These are phyloP conservation scores for Leptinotarsa undecemlineata DNA, from an alignment of 1,140 invertebrate genomes.

Conservation along the genomic window DNA sequence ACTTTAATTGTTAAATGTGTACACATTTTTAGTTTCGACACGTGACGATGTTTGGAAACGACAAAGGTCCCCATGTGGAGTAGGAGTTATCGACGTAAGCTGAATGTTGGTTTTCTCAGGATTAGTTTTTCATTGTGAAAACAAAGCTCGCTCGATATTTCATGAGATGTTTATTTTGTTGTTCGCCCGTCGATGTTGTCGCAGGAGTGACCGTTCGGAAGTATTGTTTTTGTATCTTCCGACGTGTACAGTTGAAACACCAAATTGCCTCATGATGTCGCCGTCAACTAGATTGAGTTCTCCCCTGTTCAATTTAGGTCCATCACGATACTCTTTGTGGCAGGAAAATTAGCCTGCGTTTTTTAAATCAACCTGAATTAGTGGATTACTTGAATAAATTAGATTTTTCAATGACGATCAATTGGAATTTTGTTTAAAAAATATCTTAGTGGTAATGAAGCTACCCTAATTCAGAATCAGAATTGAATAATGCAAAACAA, in stretches of 20 bases:
- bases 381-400: too few species aligned
- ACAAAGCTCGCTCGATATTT: constrained; percentile 5
- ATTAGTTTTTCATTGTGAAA: constrained; percentile 23
- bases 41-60: constrained; percentile 32
- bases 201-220: not conserved
- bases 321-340: not conserved
- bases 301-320: not conserved
- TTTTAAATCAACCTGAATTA: not conserved
- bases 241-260: not conserved
- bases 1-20: constrained; percentile 36
- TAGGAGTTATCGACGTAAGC: constrained; percentile 22
- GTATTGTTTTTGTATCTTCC: not conserved
- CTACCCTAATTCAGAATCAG: too few species aligned
- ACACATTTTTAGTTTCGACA: constrained; percentile 29
- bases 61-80: constrained; percentile 19
- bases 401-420: too few species aligned
- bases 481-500: too few species aligned
- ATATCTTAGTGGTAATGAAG: too few species aligned
- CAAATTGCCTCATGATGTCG: not conserved
- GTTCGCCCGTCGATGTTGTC: not conserved
- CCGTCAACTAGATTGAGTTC: not conserved
- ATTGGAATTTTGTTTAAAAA: too few species aligned
- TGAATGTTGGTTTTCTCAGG: constrained; percentile 25
- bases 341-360: not conserved
- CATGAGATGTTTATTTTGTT: constrained; percentile 4